These are phyloP conservation scores for Eutrigla gurnardus DNA, from an alignment of 2,797 vertebrate species.

Conservation along the genomic window DNA sequence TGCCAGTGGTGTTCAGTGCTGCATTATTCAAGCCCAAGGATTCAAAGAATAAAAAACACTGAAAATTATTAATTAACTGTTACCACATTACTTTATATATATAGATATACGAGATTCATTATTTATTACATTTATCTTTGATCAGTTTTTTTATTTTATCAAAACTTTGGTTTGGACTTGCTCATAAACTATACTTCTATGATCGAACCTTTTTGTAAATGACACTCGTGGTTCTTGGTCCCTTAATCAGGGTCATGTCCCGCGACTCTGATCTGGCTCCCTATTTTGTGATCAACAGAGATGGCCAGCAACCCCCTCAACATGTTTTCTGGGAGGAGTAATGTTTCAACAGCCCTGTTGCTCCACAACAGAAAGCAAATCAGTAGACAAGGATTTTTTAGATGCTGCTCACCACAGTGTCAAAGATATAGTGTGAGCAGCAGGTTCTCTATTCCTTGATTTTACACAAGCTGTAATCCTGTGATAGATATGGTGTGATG, in stretches of 20 bases:
- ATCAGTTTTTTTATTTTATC: slow-evolving; percentile 18
- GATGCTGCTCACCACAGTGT: slow-evolving; percentile 25
- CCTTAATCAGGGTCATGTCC: slow-evolving; percentile 17
- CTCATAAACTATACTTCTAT: slow-evolving; percentile 2
- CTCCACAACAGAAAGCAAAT: slow-evolving; percentile 33
- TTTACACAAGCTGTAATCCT: slow-evolving; percentile 32
- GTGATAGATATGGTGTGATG: slow-evolving; percentile 15
- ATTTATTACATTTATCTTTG: background rate
- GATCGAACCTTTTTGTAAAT: background rate
- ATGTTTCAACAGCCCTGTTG: slow-evolving; percentile 23
- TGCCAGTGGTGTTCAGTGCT: slow-evolving; percentile 1
- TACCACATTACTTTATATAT: background rate
- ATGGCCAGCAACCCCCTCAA: slow-evolving; percentile 16
- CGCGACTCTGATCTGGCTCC: slow-evolving; percentile 5
- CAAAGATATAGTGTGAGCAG: slow-evolving; percentile 4
- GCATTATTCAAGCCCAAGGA: background rate
- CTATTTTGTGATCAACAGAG: background rate
- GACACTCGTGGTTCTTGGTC: slow-evolving; percentile 44
- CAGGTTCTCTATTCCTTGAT: slow-evolving; percentile 14
- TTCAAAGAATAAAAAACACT: background rate
- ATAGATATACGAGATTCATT: slow-evolving; percentile 1
- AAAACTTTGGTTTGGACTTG: slow-evolving; percentile 59
- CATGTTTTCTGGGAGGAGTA: slow-evolving; percentile 3
- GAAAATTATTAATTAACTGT: background rate
- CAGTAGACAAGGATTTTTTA: slow-evolving; percentile 4